A percentile compares a stretch with the other conserved stretches of the same genome.
These are phyloP conservation scores for Pogonognathellus flavescens DNA, from an alignment of 1,140 invertebrate genomes.

Conservation along the genomic window DNA sequence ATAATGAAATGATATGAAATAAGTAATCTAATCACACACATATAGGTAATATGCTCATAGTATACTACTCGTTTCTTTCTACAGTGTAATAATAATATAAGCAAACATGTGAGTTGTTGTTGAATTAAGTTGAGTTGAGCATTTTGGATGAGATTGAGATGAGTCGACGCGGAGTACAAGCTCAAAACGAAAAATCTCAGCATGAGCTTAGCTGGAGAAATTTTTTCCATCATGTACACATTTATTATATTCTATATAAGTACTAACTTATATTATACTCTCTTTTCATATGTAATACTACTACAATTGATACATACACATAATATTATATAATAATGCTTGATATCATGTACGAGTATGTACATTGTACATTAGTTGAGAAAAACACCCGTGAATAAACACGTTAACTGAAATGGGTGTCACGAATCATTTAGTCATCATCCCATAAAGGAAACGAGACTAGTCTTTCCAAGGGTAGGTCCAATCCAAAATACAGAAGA, in stretches of 20 bases:
- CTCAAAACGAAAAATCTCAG: slow-evolving; percentile 59
- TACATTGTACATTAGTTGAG: slow-evolving; percentile 23
- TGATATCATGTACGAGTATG: background rate
- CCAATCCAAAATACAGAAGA: slow-evolving; percentile 2
- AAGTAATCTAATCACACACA: background rate
- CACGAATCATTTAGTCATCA: slow-evolving; percentile 63
- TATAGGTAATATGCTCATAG: background rate
- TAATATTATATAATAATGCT: too few relatives aligned
- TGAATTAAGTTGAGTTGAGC: slow-evolving; percentile 44
- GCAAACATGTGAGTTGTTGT: slow-evolving; percentile 42
- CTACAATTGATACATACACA: too few relatives aligned
- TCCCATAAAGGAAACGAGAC: slow-evolving; percentile 44
- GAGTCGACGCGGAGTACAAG: slow-evolving; percentile 2
- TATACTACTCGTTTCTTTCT: background rate
- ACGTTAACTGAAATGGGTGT: slow-evolving; percentile 64
- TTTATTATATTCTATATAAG: slow-evolving; percentile 17
- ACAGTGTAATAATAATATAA: slow-evolving; percentile 1
- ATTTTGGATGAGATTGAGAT: slow-evolving; percentile 42
- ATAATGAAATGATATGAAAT: background rate
- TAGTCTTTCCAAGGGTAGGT: slow-evolving; percentile 35
- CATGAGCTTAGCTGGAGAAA: slow-evolving; percentile 29
- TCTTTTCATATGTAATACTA: background rate
- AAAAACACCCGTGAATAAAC: slow-evolving; percentile 63
- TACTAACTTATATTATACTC: background rate
- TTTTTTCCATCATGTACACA: slow-evolving; percentile 37